Conservation (phyloP, 2,888 invertebrate genomes). For the Drosophila anomelani region DNA sequence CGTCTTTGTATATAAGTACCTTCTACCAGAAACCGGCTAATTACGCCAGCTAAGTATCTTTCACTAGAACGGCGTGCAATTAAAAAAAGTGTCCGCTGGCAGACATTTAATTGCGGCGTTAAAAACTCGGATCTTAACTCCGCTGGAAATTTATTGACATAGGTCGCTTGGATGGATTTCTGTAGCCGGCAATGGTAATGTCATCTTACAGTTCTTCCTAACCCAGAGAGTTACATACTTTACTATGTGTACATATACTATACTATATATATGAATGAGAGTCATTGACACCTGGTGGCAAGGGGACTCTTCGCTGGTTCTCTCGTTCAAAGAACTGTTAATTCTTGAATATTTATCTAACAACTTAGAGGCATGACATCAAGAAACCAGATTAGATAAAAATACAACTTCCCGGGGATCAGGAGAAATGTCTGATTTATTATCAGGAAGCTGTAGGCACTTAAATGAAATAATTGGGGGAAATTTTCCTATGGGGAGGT, state of each 20-base stretch:
- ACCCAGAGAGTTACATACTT: slow-evolving; percentile 3
- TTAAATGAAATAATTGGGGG: not conserved
- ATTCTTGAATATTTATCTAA: slow-evolving; percentile 27
- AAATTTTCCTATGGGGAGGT: not conserved
- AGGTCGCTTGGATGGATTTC: slow-evolving; percentile 43
- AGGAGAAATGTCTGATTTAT: slow-evolving; percentile 23
- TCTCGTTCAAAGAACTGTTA: slow-evolving; percentile 18
- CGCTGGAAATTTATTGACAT: slow-evolving; percentile 59
- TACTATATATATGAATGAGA: slow-evolving; percentile 11
- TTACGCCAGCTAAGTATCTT: slow-evolving; percentile 43
- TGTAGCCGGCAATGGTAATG: slow-evolving; percentile 9
- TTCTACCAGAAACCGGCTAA: slow-evolving; percentile 41
- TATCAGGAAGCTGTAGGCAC: slow-evolving; percentile 10
- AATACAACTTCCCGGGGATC: slow-evolving; percentile 38
- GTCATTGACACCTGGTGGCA: slow-evolving; percentile 29
- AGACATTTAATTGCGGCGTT: slow-evolving; percentile 54
- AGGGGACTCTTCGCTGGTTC: not conserved
- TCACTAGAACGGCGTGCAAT: slow-evolving; percentile 58
- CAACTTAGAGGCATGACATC: slow-evolving; percentile 24
- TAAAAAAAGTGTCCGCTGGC: slow-evolving; percentile 50
- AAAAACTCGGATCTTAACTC: slow-evolving; percentile 32
- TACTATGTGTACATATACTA: not conserved
- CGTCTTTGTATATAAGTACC: not conserved
- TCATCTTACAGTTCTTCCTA: slow-evolving; percentile 10
- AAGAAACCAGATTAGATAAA: slow-evolving; percentile 37